A percentile compares a stretch with the other conserved stretches of the same genome.
These are phyloP conservation scores for Trichacis sp. DNA, from an alignment of 2,888 invertebrate species.

Conservation along the genomic window DNA sequence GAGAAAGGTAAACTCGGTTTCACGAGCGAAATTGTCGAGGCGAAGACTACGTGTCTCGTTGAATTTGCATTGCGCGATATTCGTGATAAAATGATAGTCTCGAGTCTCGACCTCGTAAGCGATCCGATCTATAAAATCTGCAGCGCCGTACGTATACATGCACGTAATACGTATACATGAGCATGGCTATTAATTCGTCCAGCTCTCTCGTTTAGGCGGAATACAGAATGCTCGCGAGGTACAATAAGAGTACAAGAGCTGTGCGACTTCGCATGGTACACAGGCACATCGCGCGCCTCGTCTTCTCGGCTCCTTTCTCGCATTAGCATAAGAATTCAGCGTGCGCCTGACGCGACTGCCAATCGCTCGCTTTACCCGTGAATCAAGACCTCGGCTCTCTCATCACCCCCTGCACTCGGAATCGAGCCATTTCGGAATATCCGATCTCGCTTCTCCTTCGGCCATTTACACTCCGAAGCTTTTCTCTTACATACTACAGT, in stretches of 20 bases:
- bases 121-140: slow-evolving; percentile 43
- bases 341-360: slow-evolving; percentile 67
- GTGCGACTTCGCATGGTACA: slow-evolving; percentile 50
- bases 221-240: slow-evolving; percentile 56
- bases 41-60: slow-evolving; percentile 33
- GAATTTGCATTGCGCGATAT: slow-evolving; percentile 32
- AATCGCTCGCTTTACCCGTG: slow-evolving; percentile 53
- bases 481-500: slow-evolving; percentile 20
- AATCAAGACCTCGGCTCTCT: slow-evolving; percentile 59
- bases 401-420: too few species aligned
- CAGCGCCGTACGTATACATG: too few species aligned
- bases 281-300: slow-evolving; percentile 56
- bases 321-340: slow-evolving; percentile 70
- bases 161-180: slow-evolving; percentile 60
- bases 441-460: too few species aligned
- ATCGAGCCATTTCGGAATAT: too few species aligned
- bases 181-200: too few species aligned
- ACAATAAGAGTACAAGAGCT: too few species aligned
- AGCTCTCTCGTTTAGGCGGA: slow-evolving; percentile 59
- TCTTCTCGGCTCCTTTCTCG: slow-evolving; percentile 69
- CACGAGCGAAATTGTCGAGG: slow-evolving; percentile 33
- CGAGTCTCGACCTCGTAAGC: slow-evolving; percentile 34
- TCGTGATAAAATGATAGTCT: slow-evolving; percentile 28
- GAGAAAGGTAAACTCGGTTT: too few species aligned
- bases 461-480: too few species aligned